Base-by-base conservation (phyloP, 2,888 invertebrate genomes). In the Drosophila monieri region DNA sequence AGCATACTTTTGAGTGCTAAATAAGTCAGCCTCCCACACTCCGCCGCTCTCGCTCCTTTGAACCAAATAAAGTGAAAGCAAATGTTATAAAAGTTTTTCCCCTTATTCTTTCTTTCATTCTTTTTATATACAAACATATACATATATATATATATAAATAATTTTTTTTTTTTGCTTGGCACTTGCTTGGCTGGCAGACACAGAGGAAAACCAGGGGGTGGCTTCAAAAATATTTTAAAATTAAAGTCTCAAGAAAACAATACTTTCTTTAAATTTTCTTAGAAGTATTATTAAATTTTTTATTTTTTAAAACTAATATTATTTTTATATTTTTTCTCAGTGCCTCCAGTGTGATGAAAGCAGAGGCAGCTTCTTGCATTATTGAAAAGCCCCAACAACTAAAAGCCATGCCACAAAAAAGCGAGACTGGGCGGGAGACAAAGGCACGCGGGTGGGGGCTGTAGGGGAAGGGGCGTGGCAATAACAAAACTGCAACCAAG, bases 1-100 rank as follows among this genome's bases (percentile, higher is more conserved):
- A 78, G 77, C 77, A 77, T 72, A 83, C 72, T 69, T 79, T 68
- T 66, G 47, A 78, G 80, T 67, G 80, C 61, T 79, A 77, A 78
- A 83, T 79, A 83, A 77, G 79, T 78, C 60, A 60, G 60, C 60
- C 48, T 32, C 30, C 27, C 39, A 6, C 14, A 12, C 12, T 9
- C 41, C 52, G 4, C 41, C 49, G 25, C 15, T 8, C 30, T 8
- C 30, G 30, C 41, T 32, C 9, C 43, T 35, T 35, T 44, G 48
- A 70, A 53, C 43, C 48, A 56, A 70, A 57, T 49, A 56, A 69
- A 70, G 54, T 47, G 62, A 72, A 58, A 58, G 72, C 64, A 85
- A 80, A 72, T 72, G 78, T 48, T 73, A 73, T 54, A 71, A 76
- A 73, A 73, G 65, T 66, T 70, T 64, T 62, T 49, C 60, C 76